Evolutionary conservation across 1,140 invertebrate species (phyloP).

Genomic region (Yoshiicerus persimilis): DNA sequence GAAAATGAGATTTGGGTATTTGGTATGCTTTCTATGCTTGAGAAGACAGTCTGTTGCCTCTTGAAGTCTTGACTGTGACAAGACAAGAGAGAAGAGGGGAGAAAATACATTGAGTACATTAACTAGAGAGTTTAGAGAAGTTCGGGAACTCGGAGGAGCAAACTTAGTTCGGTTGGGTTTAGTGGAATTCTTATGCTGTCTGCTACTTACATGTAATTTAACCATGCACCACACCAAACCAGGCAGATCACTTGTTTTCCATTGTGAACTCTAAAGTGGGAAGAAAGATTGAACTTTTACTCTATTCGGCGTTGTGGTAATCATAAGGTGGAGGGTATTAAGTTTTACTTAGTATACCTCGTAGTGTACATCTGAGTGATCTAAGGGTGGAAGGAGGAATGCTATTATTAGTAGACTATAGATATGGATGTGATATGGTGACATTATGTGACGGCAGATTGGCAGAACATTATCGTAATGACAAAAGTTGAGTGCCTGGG

Average conservation of each 20-base stretch:
- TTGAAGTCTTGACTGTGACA: slow-evolving; percentile 1
- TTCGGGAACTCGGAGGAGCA: neutral
- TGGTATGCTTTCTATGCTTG: neutral
- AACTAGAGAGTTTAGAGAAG: neutral
- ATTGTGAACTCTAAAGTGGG: neutral
- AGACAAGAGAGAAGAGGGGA: slow-evolving; percentile 36
- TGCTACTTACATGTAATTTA: neutral
- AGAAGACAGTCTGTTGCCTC: slow-evolving; percentile 12
- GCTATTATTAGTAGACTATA: neutral
- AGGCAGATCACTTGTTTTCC: neutral
- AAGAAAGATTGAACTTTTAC: neutral
- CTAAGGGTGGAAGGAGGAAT: too few species aligned
- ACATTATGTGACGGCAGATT: neutral
- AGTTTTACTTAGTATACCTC: too few species aligned
- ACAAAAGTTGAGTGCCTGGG: neutral
- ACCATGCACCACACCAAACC: neutral
- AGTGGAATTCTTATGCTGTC: neutral
- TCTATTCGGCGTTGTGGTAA: neutral
- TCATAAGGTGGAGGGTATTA: too few species aligned
- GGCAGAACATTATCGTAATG: neutral
- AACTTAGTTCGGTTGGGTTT: neutral
- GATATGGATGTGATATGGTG: neutral
- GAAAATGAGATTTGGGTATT: slow-evolving; percentile 13
- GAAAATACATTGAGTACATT: slow-evolving; percentile 3
- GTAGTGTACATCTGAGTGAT: too few species aligned